Evolutionary conservation across 2,113 vertebrate genomes (phyloP), one percentile per base, ranked within the genome.

Genomic region (Ceratotherium simum): DNA sequence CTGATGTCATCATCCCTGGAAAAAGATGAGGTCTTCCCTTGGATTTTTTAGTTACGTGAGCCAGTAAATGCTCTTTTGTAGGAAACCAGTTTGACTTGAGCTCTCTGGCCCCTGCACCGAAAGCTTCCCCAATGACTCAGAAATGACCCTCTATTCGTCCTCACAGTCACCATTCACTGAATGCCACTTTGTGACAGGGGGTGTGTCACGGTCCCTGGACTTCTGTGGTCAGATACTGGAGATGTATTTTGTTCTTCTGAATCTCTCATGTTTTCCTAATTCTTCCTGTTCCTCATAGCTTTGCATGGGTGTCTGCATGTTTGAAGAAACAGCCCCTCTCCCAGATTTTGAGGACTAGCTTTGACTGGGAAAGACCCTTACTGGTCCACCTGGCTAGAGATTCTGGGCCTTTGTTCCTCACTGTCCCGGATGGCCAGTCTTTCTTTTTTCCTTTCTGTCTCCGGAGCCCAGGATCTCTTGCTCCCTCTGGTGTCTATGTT

Each of bases 141-240:
- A 21, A 20, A 20, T 0, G 5, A 8, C 10, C 2, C 48, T 8
- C 48, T 6, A 0, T 3, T 25, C 10, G 2, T 20, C 48, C n/a
- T 18, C 3, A 14, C 0, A 0, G 29, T 11, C 20, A 1, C 62
- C 39, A 1, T 46, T 33, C 1, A 7, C 29, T 20, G 79, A 8
- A 13, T 2, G 12, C 48, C 48, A 1, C 16, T 31, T 29, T 0
- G 0, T 25, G 62, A 65, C 0, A 39, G 1, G 88, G 27, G n/a
- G 33, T 5, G n/a, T 9, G 20, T 73, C 56, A 20, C 0, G 3
- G 54, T 2, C 72, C 0, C 0, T 4, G 80, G 79, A 48, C 16
- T 0, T 36, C 29, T 0, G 0, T 6, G 3, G 56, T 31, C 87
- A 89, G 39, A n/a, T 27, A 5, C 29, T n/a, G 31, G 56, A 64